Evolutionary conservation across 2,113 vertebrate genomes (phyloP).

Genomic region (Kobus ellipsiprymnus): DNA sequence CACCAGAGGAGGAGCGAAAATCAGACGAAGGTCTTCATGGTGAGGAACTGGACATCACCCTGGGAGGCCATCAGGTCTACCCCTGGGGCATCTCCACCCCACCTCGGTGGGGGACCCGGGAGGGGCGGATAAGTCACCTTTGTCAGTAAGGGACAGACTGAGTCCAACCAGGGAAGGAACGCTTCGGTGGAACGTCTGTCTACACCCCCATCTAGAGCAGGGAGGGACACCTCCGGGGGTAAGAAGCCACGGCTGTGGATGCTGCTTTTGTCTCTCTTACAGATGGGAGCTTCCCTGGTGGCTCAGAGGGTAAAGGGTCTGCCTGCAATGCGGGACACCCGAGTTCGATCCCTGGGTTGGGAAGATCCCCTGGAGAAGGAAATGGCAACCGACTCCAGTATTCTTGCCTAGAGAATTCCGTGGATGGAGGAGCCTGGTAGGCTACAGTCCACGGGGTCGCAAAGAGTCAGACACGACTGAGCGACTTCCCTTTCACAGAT

Average conservation of each 20-base stretch:
- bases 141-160: not conserved
- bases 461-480: too few relatives aligned
- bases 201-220: not conserved
- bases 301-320: too few relatives aligned
- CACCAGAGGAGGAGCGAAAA: not conserved
- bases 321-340: too few relatives aligned
- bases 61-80: not conserved
- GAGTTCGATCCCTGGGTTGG: too few relatives aligned
- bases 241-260: not conserved
- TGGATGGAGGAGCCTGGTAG: too few relatives aligned
- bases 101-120: not conserved
- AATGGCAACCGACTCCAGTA: too few relatives aligned
- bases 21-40: not conserved
- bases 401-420: too few relatives aligned
- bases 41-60: not conserved
- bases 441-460: too few relatives aligned
- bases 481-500: too few relatives aligned
- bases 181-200: not conserved
- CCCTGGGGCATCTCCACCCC: not conserved
- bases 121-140: not conserved
- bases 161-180: not conserved
- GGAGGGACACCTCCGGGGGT: not conserved
- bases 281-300: not conserved
- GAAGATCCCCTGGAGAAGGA: too few relatives aligned
- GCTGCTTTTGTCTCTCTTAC: not conserved